Evolutionary conservation across 92 coral and sea anemone species (phyloP).

Genomic region (Virgularia gustaviana): DNA sequence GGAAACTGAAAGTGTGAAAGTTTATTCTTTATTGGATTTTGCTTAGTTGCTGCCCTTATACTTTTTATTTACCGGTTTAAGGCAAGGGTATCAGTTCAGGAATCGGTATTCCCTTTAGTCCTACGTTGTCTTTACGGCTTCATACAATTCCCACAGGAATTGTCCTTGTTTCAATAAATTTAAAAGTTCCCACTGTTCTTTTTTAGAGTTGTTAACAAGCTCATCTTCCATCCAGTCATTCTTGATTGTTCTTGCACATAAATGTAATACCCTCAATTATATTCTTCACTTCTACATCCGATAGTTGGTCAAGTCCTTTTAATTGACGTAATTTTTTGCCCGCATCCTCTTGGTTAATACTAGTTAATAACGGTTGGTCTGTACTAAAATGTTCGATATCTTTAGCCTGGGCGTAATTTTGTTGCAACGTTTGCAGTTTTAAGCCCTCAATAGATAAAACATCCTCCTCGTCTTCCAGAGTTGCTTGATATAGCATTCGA

Average conservation of each 20-base stretch:
- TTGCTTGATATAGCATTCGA: constrained; percentile 18
- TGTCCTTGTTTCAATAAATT: not conserved
- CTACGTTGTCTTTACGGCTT: not conserved
- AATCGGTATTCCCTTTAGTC: too few relatives aligned
- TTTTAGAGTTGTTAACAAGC: not conserved
- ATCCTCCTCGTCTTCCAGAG: constrained; percentile 18
- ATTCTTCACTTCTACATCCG: not conserved
- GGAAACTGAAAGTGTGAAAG: too few relatives aligned
- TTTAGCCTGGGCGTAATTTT: too few relatives aligned
- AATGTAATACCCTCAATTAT: not conserved
- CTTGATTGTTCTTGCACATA: too few relatives aligned
- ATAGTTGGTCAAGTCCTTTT: not conserved
- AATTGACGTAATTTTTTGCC: not conserved
- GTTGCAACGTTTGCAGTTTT: not conserved
- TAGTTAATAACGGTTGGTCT: too few relatives aligned
- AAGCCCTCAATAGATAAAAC: constrained; percentile 10
- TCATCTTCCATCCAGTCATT: too few relatives aligned
- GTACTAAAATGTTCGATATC: too few relatives aligned
- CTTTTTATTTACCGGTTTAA: too few relatives aligned
- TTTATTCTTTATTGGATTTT: too few relatives aligned
- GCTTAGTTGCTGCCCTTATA: too few relatives aligned
- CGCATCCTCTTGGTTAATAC: too few relatives aligned
- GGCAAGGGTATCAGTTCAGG: too few relatives aligned
- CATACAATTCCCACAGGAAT: not conserved
- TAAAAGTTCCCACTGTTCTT: not conserved